Evolutionary conservation across 1,140 invertebrate species (phyloP).

Genomic region (Drosophila dunni): DNA sequence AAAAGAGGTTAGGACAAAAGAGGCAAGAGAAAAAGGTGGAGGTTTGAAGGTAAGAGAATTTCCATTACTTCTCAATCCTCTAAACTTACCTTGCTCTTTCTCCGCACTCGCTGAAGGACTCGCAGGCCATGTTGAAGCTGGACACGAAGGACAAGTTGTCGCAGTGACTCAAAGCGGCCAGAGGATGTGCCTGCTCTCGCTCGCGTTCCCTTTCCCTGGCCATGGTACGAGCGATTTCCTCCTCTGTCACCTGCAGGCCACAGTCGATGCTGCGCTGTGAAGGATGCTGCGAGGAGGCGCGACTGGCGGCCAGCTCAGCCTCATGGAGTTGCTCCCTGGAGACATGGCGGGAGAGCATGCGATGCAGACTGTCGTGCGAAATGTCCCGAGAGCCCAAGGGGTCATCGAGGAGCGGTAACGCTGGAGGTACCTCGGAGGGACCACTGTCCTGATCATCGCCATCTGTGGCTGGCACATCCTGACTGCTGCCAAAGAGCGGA

Average conservation of each 20-base stretch:
- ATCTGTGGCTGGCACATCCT: slow-evolving; percentile 84
- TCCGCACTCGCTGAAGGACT: slow-evolving; percentile 85
- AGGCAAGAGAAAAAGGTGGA: background rate
- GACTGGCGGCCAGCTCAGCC: slow-evolving; percentile 58
- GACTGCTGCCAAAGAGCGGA: slow-evolving; percentile 32
- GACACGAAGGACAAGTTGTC: slow-evolving; percentile 93
- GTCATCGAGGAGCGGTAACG: slow-evolving; percentile 90
- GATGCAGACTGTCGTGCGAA: slow-evolving; percentile 91
- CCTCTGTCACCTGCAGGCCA: slow-evolving; percentile 93
- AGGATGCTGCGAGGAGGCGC: slow-evolving; percentile 84
- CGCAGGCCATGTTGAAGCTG: slow-evolving; percentile 91
- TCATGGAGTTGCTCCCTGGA: slow-evolving; percentile 86
- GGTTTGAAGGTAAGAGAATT: background rate
- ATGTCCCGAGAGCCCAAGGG: slow-evolving; percentile 91
- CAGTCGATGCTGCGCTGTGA: slow-evolving; percentile 85
- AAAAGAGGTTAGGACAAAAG: background rate
- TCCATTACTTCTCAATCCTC: slow-evolving; percentile 2
- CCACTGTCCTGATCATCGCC: slow-evolving; percentile 89
- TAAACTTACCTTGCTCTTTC: slow-evolving; percentile 73
- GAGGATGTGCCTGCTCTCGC: slow-evolving; percentile 88
- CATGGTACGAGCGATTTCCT: slow-evolving; percentile 95
- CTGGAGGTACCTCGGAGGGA: slow-evolving; percentile 90
- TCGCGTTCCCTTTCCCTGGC: slow-evolving; percentile 87
- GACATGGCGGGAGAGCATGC: slow-evolving; percentile 85
- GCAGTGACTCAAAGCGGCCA: slow-evolving; percentile 94